Evolutionary conservation across 2,888 invertebrate species (phyloP).

Genomic region (Plemyria rubiginata): DNA sequence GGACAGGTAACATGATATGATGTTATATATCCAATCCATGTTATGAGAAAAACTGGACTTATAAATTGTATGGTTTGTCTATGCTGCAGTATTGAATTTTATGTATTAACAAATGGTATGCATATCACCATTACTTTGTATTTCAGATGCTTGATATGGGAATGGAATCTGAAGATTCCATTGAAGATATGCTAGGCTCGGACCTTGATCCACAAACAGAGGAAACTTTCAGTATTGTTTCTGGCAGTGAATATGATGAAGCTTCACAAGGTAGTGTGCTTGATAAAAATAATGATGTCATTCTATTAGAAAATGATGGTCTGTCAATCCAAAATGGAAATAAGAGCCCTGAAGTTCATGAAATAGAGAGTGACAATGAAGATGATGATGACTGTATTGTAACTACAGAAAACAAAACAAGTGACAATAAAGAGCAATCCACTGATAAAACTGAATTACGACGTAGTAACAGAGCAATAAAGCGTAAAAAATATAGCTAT

Average conservation of each 20-base stretch:
- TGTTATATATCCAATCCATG: too few relatives aligned
- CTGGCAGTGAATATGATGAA: slow-evolving; percentile 67
- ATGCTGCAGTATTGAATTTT: too few relatives aligned
- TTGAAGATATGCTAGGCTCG: slow-evolving; percentile 50
- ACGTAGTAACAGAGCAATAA: slow-evolving; percentile 72
- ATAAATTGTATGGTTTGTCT: too few relatives aligned
- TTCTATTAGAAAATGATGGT: slow-evolving; percentile 56
- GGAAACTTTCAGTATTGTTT: slow-evolving; percentile 72
- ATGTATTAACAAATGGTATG: not conserved
- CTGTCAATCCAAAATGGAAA: slow-evolving; percentile 58
- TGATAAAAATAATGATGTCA: slow-evolving; percentile 55
- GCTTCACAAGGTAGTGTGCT: slow-evolving; percentile 53
- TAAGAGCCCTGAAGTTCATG: slow-evolving; percentile 66
- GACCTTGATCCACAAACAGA: slow-evolving; percentile 55
- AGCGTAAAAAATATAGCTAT: slow-evolving; percentile 84
- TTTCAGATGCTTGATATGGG: slow-evolving; percentile 54
- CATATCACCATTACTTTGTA: not conserved
- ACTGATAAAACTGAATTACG: slow-evolving; percentile 56
- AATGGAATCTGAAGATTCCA: slow-evolving; percentile 60
- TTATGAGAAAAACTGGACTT: too few relatives aligned
- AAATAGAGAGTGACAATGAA: slow-evolving; percentile 79
- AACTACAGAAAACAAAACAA: slow-evolving; percentile 54
- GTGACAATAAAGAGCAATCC: slow-evolving; percentile 33
- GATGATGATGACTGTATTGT: slow-evolving; percentile 56
- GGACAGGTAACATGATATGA: too few relatives aligned